phyloP scores from a whole-genome alignment of 2,113 vertebrate genomes.

The Eleginops maclovinus region DNA sequence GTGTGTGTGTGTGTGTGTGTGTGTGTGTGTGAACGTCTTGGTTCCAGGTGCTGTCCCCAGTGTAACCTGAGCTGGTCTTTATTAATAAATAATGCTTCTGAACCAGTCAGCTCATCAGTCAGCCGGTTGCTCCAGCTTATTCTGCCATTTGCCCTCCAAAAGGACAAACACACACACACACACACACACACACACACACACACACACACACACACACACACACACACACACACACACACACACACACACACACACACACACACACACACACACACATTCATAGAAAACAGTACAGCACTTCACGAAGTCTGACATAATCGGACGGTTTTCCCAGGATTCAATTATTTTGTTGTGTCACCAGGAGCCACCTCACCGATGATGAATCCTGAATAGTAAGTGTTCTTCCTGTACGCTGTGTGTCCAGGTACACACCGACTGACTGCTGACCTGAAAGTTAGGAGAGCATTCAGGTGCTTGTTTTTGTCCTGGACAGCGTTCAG shows the following conservation, averaged over 20 bases:
- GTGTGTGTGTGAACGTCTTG: conserved; percentile 8
- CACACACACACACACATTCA: not conserved
- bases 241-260: conserved; percentile 12
- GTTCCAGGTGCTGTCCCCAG: conserved; percentile 65
- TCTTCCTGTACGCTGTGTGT: not conserved
- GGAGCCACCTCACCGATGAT: conserved; percentile 39
- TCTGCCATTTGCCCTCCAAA: conserved; percentile 52
- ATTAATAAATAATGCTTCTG: conserved; percentile 71
- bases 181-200: not conserved
- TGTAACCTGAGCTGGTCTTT: conserved; percentile 61
- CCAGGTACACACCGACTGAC: not conserved
- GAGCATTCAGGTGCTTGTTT: not conserved
- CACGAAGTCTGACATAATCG: not conserved
- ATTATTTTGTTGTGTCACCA: not conserved
- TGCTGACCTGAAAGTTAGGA: not conserved
- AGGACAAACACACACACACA: not conserved
- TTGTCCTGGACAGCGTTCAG: not conserved
- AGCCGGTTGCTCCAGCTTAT: conserved; percentile 30
- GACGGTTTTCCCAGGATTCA: conserved; percentile 14
- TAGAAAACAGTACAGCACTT: not conserved
- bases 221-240: not conserved
- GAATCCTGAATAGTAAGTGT: conserved; percentile 77
- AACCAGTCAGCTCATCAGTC: conserved; percentile 59
- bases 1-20: conserved; percentile 1
- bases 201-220: not conserved